A percentile compares a stretch with the other conserved stretches of the same genome.
phyloP scores from a whole-genome alignment of 2,113 vertebrate species.

The Eretmochelys imbricata region DNA sequence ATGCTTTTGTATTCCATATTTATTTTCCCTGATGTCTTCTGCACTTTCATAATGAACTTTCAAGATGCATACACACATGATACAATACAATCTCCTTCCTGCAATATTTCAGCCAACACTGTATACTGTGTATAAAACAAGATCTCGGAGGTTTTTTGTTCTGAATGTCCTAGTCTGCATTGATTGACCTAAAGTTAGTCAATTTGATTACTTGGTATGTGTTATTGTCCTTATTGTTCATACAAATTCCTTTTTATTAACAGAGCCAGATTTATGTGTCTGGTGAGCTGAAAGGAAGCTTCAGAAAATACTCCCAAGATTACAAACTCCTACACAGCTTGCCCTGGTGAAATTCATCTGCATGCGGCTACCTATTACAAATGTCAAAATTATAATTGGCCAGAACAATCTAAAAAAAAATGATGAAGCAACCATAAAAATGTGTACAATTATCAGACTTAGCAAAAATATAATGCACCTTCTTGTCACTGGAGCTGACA shows the following conservation, averaged over 20 bases:
- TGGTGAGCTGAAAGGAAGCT: not conserved
- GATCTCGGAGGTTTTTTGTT: not conserved
- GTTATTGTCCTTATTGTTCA: too few relatives aligned
- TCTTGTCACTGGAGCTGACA: not conserved
- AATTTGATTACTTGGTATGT: not conserved
- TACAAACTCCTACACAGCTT: not conserved
- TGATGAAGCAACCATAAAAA: not conserved
- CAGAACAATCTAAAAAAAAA: not conserved
- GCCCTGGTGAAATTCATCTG: not conserved
- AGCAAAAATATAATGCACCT: not conserved
- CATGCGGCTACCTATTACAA: not conserved
- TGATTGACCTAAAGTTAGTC: not conserved
- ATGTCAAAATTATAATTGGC: not conserved
- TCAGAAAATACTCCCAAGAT: not conserved
- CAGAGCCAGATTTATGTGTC: not conserved
- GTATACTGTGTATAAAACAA: not conserved
- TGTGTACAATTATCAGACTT: not conserved
- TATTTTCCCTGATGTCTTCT: constrained; percentile 21
- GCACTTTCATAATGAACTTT: constrained; percentile 19
- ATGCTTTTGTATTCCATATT: not conserved
- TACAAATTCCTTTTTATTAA: not conserved
- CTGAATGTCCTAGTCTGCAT: not conserved
- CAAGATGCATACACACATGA: not conserved
- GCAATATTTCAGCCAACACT: not conserved
- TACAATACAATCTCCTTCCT: not conserved